phyloP scores from a whole-genome alignment of 2,113 vertebrate species.

The Podocnemis expansa region DNA sequence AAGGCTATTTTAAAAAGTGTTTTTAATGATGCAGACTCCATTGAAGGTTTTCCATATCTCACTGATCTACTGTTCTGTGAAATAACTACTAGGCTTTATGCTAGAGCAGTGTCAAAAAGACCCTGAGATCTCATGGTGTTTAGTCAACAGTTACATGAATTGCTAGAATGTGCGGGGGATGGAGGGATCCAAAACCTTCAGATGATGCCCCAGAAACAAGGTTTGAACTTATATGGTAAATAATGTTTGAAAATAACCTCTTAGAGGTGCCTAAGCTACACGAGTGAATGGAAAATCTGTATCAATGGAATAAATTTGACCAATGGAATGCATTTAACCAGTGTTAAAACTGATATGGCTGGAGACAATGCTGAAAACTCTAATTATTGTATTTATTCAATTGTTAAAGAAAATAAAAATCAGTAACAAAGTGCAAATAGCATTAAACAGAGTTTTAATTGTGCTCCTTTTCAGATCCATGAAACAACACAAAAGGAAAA shows the following conservation, averaged over 20 bases:
- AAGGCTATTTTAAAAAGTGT: not conserved
- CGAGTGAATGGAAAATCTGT: not conserved
- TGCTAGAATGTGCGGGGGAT: rapidly evolving
- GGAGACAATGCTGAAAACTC: not conserved
- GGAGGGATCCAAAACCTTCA: not conserved
- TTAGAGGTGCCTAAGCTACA: not conserved
- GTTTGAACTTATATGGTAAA: not conserved
- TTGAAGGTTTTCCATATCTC: not conserved
- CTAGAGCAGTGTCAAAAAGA: not conserved
- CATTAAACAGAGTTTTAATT: not conserved
- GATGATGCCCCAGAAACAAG: not conserved
- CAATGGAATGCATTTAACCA: not conserved
- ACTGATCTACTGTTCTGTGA: not conserved
- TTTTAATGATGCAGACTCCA: not conserved
- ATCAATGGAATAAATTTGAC: not conserved
- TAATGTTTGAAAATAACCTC: not conserved
- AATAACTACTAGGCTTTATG: not conserved
- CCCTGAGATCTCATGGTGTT: not conserved
- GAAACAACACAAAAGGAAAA: not conserved
- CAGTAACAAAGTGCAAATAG: not conserved
- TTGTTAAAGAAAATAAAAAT: not conserved
- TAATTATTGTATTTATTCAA: not conserved
- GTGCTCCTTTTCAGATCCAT: not conserved
- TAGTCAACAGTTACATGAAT: not conserved
- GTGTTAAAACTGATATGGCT: not conserved